Percentiles rank a stretch among this genome's conserved stretches.
phyloP scores from a whole-genome alignment of 2,888 invertebrate species.

The Piscicola geometra region DNA sequence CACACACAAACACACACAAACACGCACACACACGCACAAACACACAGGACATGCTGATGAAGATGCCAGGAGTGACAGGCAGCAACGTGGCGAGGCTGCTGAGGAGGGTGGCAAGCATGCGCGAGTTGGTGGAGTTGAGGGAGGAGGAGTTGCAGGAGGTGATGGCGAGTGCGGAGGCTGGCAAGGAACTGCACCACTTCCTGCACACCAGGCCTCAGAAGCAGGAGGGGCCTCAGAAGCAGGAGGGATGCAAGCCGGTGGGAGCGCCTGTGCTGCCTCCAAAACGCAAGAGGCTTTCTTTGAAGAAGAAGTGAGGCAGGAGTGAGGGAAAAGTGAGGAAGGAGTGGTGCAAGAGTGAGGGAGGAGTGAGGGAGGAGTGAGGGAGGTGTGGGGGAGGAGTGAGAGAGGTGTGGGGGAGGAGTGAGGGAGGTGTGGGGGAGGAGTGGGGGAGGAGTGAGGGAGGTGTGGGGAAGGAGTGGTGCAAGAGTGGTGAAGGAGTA shows the following conservation, averaged over 20 bases:
- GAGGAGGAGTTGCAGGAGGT: conserved; percentile 69
- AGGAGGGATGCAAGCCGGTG: not conserved
- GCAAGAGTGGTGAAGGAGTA: no score
- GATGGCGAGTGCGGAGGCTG: conserved; percentile 62
- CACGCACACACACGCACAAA: no score
- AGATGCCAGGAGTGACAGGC: conserved; percentile 80
- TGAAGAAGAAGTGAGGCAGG: not conserved
- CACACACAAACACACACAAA: no score
- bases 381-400: no score
- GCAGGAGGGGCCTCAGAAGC: not conserved
- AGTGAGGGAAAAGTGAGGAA: no score
- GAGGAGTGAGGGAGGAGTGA: no score
- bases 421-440: no score
- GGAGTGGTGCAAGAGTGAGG: no score
- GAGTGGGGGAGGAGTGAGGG: no score
- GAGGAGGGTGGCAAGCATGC: conserved; percentile 68
- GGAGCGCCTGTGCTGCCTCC: conserved; percentile 1
- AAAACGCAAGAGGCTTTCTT: not conserved
- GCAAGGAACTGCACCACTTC: conserved; percentile 53
- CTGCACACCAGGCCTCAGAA: conserved; percentile 58
- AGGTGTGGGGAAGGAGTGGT: no score
- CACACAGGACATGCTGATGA: conserved; percentile 68
- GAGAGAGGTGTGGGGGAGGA: no score
- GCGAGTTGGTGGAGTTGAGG: conserved; percentile 56
- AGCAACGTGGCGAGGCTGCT: conserved; percentile 76